Base-by-base conservation (phyloP, 2,113 vertebrate genomes). In the Entelurus aequoreus region DNA sequence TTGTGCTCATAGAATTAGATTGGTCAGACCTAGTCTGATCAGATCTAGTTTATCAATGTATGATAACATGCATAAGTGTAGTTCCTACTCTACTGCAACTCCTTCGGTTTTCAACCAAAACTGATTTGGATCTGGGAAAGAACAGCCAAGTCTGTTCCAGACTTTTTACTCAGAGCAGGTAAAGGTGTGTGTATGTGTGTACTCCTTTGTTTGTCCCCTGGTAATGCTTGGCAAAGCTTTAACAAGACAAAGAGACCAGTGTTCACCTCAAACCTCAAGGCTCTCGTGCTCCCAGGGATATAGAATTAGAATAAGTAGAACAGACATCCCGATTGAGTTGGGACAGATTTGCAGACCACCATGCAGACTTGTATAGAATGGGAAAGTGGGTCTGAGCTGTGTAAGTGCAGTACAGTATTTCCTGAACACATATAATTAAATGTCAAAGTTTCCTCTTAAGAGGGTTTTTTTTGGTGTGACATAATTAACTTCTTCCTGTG, bases 261-360 rank as follows among this genome's bases (percentile, higher is more conserved):
- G 86, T 89, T 89, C 71, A 58, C 59, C 66, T 70, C 81, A 85
- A 88, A 79, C 75, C 85, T 84, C 78, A 71, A 73, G 63, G 74
- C 84, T 86, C 79, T 73, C 38, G 21, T 72, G 77, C 86, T 86
- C 87, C 84, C 86, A 89, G 87, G 87, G 87, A 87, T 89, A 87
- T 89, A 89, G 86, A 89, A 87, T 87, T 84, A 86, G 86, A 88
- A 88, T 77, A 74, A 84, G 77, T 69, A 75, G 79, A 85, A 84
- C 80, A 77, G 79, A 65, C 73, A 69, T 77, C 68, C 60, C 54
- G 48, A 67, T 83, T 82, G 74, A 79, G 71, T 68, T 37, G 58
- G 5, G 65, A 37, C 64, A 59, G 78, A 67, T 71, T 52, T 49
- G 71, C 70, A 53, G 28, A 68, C 72, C 65, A 68, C 74, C 19